Evolutionary conservation across 1,140 invertebrate species (phyloP).

Genomic region (Oscheius sp.): DNA sequence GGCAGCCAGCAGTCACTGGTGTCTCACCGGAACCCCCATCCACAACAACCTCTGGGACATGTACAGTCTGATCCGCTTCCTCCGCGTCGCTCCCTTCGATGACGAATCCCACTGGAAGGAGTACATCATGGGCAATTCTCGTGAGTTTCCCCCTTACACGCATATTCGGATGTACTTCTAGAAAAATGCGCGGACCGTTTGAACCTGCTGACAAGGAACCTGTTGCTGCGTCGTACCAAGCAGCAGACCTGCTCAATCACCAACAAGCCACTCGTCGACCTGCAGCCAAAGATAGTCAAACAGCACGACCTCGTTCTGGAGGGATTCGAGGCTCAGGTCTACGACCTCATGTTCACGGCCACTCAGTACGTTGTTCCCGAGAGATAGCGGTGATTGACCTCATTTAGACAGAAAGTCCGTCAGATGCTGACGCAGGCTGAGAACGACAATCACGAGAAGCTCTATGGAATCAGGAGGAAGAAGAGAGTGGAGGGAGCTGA

Average conservation of each 20-base stretch:
- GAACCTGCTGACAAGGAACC: slow-evolving; percentile 50
- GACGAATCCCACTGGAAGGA: slow-evolving; percentile 65
- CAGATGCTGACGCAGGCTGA: not conserved
- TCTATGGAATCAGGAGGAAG: not conserved
- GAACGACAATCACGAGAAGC: not conserved
- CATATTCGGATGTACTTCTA: slow-evolving; percentile 11
- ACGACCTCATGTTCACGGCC: slow-evolving; percentile 50
- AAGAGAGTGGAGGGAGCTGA: slow-evolving; percentile 5
- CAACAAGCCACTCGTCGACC: slow-evolving; percentile 46
- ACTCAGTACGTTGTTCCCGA: too few relatives aligned
- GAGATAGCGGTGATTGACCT: slow-evolving; percentile 3
- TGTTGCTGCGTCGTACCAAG: slow-evolving; percentile 56
- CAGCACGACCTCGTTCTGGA: slow-evolving; percentile 42
- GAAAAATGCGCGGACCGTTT: slow-evolving; percentile 41
- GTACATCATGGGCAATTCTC: slow-evolving; percentile 42
- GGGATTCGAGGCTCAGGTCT: slow-evolving; percentile 44
- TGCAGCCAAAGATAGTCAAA: slow-evolving; percentile 39
- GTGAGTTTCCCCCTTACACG: not conserved
- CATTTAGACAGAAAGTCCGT: not conserved
- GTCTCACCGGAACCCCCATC: slow-evolving; percentile 85
- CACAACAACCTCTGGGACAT: slow-evolving; percentile 88
- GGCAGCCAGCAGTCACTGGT: slow-evolving; percentile 72
- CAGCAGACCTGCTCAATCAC: slow-evolving; percentile 48
- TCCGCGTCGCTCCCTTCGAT: slow-evolving; percentile 71
- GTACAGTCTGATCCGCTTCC: slow-evolving; percentile 72